Percentiles rank a stretch among this genome's conserved stretches.
Conservation (phyloP, 2,113 vertebrate genomes). For the Rhea americana region DNA sequence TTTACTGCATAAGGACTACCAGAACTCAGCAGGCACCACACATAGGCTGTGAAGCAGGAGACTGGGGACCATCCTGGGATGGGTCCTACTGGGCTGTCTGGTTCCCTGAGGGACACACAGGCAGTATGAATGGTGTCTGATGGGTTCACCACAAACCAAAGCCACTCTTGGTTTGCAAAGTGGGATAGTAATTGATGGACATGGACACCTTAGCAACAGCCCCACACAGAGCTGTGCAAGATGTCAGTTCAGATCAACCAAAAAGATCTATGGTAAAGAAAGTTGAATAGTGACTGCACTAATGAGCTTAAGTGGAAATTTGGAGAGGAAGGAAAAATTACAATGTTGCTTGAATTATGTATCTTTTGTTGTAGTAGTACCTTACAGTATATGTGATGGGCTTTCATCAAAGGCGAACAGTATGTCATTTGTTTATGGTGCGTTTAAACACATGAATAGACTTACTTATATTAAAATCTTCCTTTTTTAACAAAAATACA, state of each 20-base stretch:
- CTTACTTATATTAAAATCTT: neutral
- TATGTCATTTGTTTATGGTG: neutral
- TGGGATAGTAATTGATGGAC: neutral
- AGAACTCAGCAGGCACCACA: neutral
- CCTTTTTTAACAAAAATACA: neutral
- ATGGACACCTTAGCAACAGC: neutral
- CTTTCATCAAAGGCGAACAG: neutral
- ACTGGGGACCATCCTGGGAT: neutral
- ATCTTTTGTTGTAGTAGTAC: neutral
- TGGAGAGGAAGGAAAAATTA: neutral
- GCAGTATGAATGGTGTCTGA: neutral
- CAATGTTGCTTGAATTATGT: neutral
- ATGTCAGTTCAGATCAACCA: neutral
- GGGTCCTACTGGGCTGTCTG: neutral
- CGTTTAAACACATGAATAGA: neutral
- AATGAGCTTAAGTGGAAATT: neutral
- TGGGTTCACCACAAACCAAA: neutral
- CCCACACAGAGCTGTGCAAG: neutral
- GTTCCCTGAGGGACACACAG: neutral
- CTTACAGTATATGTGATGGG: neutral
- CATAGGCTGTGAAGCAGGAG: neutral
- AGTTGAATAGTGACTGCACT: accelerated
- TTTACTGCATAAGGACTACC: neutral
- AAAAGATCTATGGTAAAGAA: neutral
- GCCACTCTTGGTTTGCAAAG: neutral